Evolutionary conservation across 2,797 vertebrate genomes (phyloP), one percentile per base, ranked within the genome.

Genomic region (Enteromius fasciolatus): DNA sequence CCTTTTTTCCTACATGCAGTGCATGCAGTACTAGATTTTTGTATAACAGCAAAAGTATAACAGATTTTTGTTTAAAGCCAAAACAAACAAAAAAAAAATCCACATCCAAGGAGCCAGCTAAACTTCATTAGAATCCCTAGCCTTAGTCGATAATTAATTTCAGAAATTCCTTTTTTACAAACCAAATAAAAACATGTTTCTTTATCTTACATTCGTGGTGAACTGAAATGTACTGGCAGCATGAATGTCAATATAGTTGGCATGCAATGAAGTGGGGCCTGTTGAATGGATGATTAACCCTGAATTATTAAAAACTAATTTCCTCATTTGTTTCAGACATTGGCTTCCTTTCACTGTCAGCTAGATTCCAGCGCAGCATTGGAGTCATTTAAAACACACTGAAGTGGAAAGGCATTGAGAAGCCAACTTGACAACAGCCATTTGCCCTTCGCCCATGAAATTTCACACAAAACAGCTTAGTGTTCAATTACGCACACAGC

Each of bases 221-320:
- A 67, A 57, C 33, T 6, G 7, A 88, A 88, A 92, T 90, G 76
- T 76, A 89, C 61, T 80, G 54, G 23, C 85, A 83, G 46, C 20
- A 84, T 79, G 76, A 85, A 87, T 84, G 77, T 87, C 83, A 87
- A 76, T 82, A 77, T 46, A 36, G 57, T 25, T 54, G 80, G 84
- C 86, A 80, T 50, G 66, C 72, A 89, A 78, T 86, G 75, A 83
- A 79, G 85, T 54, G 77, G 87, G 88, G 83, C 84, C 87, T 85
- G 69, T 75, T 89, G 87, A 92, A 91, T 80, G 64, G 85, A 89
- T 89, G 66, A 88, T 88, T 90, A 80, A 90, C 90, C 90, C 59
- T 80, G 77, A 89, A 89, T 90, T 88, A 88, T 86, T 82, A 74
- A 74, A 82, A 81, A 86, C 83, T 84, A 84, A 84, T 77, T 87